A percentile compares a stretch with the other conserved stretches of the same genome.
These are phyloP conservation scores for Euura saliciscinereae DNA, from an alignment of 1,140 invertebrate genomes.

Conservation along the genomic window DNA sequence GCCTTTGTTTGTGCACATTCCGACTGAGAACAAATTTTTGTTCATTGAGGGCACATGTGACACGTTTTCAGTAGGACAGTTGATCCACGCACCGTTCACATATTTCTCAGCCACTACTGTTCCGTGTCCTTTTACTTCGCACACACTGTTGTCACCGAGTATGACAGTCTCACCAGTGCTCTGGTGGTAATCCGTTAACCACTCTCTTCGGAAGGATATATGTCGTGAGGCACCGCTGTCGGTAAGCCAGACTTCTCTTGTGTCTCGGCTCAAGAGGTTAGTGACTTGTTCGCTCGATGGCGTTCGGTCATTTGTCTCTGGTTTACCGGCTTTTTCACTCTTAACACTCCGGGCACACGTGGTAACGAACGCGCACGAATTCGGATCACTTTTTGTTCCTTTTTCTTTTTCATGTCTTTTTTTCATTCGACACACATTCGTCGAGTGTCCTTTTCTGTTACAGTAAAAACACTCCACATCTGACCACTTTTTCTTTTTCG, in stretches of 20 bases:
- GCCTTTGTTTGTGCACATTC: constrained; percentile 19
- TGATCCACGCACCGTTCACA: constrained; percentile 19
- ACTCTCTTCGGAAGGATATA: constrained; percentile 13
- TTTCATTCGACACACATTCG: not conserved
- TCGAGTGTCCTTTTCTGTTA: not conserved
- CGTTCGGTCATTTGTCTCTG: too few species aligned
- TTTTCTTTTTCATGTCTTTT: not conserved
- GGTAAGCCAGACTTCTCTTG: constrained; percentile 10
- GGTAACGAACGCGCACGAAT: too few species aligned
- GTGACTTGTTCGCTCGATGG: too few species aligned
- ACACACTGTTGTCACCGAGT: constrained; percentile 22
- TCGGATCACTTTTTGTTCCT: too few species aligned
- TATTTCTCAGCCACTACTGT: constrained; percentile 20
- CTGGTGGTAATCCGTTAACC: constrained; percentile 7
- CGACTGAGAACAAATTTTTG: constrained; percentile 36
- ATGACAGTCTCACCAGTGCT: not conserved
- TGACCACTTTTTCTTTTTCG: not conserved
- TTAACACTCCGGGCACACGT: not conserved
- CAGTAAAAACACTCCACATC: constrained; percentile 1
- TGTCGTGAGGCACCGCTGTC: constrained; percentile 20
- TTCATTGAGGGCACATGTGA: constrained; percentile 27
- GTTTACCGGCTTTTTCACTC: too few species aligned
- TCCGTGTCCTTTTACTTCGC: constrained; percentile 22
- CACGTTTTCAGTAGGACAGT: constrained; percentile 29
- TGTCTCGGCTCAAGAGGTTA: not conserved